A percentile compares a stretch with the other conserved stretches of the same genome.
These are phyloP conservation scores for Sesamia inferens DNA, from an alignment of 2,888 invertebrate species.

Conservation along the genomic window DNA sequence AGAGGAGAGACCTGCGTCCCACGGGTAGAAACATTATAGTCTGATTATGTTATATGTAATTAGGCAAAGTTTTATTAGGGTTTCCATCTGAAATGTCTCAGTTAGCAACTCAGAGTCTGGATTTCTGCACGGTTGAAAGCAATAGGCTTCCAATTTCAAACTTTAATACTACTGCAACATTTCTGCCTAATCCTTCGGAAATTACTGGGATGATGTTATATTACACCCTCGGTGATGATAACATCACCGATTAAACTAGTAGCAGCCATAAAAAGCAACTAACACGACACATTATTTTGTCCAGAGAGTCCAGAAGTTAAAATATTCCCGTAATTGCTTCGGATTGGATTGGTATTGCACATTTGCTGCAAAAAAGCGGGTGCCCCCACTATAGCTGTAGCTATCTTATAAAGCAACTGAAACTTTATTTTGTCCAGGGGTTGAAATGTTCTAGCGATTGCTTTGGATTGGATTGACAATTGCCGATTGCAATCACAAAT, in stretches of 20 bases:
- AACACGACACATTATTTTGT: conserved; percentile 14
- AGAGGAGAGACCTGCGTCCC: too few species aligned
- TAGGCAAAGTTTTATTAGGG: too few species aligned
- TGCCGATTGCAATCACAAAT: conserved; percentile 2
- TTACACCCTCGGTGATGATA: neutral
- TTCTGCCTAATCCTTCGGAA: neutral
- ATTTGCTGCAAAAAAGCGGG: too few species aligned
- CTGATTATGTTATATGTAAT: too few species aligned
- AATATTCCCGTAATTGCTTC: neutral
- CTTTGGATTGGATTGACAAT: neutral
- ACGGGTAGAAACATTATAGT: too few species aligned
- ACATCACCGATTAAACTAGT: too few species aligned
- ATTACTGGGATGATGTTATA: neutral
- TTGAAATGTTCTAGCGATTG: conserved; percentile 1
- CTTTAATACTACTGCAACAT: neutral
- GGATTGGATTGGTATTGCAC: neutral
- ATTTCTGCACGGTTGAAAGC: neutral
- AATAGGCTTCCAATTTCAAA: neutral
- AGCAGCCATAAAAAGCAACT: neutral
- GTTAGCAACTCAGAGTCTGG: neutral
- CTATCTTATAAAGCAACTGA: too few species aligned
- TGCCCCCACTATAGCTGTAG: too few species aligned
- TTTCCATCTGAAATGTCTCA: neutral
- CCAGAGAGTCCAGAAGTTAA: neutral
- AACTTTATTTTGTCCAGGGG: too few species aligned